phyloP scores from a whole-genome alignment of 2,113 vertebrate species.

The Nannobrachium achirus region DNA sequence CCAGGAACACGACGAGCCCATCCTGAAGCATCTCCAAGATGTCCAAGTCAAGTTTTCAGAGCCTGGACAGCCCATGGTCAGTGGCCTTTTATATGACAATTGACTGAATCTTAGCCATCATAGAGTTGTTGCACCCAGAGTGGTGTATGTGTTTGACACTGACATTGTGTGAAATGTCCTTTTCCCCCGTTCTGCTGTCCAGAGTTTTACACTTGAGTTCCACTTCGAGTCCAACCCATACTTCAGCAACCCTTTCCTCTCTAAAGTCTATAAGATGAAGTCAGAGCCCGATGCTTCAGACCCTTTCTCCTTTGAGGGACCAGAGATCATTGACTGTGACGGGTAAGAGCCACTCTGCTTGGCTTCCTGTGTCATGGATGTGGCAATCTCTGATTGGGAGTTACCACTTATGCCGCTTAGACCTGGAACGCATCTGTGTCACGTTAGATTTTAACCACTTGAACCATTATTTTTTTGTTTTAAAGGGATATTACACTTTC shows the following conservation, averaged over 20 bases:
- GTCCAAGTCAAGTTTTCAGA: constrained; percentile 97
- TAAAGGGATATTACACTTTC: too few relatives aligned
- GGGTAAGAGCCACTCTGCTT: constrained; percentile 83
- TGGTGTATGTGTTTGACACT: background rate
- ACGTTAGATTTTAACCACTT: too few relatives aligned
- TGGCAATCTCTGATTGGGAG: background rate
- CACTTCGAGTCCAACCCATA: constrained; percentile 94
- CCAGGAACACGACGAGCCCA: constrained; percentile 96
- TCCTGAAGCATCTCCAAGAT: constrained; percentile 95
- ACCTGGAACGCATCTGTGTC: too few relatives aligned
- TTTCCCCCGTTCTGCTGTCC: constrained; percentile 23
- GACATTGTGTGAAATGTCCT: background rate
- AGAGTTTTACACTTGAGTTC: constrained; percentile 98
- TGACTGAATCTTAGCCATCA: too few relatives aligned
- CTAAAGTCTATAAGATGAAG: constrained; percentile 98
- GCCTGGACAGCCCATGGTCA: constrained; percentile 93
- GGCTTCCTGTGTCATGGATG: background rate
- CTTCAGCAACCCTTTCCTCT: constrained; percentile 93
- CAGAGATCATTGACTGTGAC: constrained; percentile 96
- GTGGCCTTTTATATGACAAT: constrained; percentile 55
- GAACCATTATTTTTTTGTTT: too few relatives aligned
- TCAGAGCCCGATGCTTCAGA: constrained; percentile 91
- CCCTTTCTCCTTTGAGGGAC: constrained; percentile 97
- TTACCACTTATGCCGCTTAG: too few relatives aligned
- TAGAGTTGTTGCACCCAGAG: too few relatives aligned